Evolutionary conservation across 2,797 vertebrate genomes (phyloP).

Genomic region (Anolis apletophallus): DNA sequence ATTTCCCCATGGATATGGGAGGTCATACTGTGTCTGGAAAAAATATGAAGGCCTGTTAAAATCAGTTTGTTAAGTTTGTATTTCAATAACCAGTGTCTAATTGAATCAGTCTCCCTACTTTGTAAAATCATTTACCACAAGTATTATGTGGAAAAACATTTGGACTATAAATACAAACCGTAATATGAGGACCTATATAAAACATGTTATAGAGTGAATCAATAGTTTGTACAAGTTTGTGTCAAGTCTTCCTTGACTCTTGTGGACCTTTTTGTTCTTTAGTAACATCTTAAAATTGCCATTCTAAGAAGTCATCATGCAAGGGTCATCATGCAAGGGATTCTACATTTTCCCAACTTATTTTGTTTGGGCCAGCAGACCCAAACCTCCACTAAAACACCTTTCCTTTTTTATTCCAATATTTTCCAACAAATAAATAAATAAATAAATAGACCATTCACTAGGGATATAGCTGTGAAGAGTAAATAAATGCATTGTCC

Average conservation of each 20-base stretch:
- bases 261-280: not conserved
- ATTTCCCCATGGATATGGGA: no score
- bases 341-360: no score
- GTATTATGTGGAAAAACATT: not conserved
- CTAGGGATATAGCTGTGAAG: no score
- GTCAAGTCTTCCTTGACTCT: not conserved
- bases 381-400: not conserved
- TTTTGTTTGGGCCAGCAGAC: not conserved
- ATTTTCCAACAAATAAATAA: not conserved
- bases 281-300: not conserved
- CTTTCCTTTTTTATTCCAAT: not conserved
- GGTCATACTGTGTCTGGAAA: not conserved
- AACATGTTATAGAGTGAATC: not conserved
- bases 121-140: constrained; percentile 10
- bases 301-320: not conserved
- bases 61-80: not conserved
- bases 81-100: not conserved
- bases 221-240: not conserved
- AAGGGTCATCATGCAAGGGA: not conserved
- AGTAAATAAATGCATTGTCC: no score
- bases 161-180: constrained; percentile 3
- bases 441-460: not conserved
- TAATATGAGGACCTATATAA: not conserved
- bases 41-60: not conserved
- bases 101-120: not conserved